These are phyloP conservation scores for Fratercula arctica DNA, from an alignment of 2,797 vertebrate genomes.

Conservation along the genomic window DNA sequence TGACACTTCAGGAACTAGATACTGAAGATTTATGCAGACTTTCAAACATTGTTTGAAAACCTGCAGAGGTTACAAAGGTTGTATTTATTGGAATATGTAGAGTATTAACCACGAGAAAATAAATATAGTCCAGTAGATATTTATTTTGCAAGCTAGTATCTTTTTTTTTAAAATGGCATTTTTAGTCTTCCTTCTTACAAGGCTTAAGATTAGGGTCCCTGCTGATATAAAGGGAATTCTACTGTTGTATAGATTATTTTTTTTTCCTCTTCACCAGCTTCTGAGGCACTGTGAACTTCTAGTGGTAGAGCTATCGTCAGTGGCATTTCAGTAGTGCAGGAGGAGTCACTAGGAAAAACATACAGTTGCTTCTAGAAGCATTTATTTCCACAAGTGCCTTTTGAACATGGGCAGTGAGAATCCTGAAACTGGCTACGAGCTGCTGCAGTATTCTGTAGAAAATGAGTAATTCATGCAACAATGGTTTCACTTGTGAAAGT, in stretches of 20 bases:
- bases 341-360: neutral
- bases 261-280: neutral
- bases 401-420: neutral
- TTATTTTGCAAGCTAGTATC: slow-evolving; percentile 2
- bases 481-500: neutral
- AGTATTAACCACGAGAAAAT: slow-evolving; percentile 28
- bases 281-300: neutral
- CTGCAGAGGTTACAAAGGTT: neutral
- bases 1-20: neutral
- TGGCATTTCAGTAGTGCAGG: neutral
- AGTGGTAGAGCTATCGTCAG: neutral
- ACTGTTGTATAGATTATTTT: neutral
- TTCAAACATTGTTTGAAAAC: neutral
- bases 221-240: neutral
- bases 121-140: neutral
- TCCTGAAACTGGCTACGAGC: neutral
- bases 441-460: neutral
- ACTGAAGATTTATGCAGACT: neutral
- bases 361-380: neutral
- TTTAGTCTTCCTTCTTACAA: neutral
- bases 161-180: neutral
- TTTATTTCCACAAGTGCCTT: neutral
- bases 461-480: neutral
- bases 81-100: neutral
- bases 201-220: neutral